Evolutionary conservation across 2,797 vertebrate genomes (phyloP).

Genomic region (Sebastes variabilis): DNA sequence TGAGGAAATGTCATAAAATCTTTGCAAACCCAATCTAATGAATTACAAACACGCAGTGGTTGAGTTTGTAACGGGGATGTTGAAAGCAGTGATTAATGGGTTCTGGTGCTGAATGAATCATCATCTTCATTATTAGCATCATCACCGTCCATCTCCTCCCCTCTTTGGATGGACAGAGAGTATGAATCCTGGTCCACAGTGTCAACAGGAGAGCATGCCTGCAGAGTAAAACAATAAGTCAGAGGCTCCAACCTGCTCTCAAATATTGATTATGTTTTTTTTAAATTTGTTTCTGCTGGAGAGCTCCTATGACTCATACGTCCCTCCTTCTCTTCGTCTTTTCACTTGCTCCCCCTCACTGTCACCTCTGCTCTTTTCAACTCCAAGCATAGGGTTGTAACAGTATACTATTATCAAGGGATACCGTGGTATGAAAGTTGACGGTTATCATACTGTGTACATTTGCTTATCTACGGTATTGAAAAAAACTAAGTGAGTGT

Average conservation of each 20-base stretch:
- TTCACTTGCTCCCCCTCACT: background rate
- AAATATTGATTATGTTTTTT: conserved; percentile 54
- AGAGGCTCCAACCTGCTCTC: conserved; percentile 28
- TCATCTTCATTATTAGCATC: background rate
- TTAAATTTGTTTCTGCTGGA: conserved; percentile 43
- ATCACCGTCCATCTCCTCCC: background rate
- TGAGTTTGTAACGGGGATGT: background rate
- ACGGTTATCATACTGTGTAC: background rate
- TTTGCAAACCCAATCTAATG: background rate
- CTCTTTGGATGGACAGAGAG: background rate
- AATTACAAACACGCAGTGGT: background rate
- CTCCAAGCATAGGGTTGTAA: background rate
- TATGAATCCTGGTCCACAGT: background rate
- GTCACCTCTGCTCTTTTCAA: conserved; percentile 1
- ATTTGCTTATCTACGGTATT: background rate
- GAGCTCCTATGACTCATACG: conserved; percentile 40
- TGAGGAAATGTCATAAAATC: background rate
- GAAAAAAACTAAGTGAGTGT: background rate
- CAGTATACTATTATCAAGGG: background rate
- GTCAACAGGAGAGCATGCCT: conserved; percentile 13
- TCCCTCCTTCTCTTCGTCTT: conserved; percentile 10
- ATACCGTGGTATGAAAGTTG: background rate
- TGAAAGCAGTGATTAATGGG: background rate
- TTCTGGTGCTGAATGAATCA: background rate
- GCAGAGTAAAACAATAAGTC: conserved; percentile 14